phyloP scores from a whole-genome alignment of 2,888 invertebrate species.

The Prenolepis imparis region DNA sequence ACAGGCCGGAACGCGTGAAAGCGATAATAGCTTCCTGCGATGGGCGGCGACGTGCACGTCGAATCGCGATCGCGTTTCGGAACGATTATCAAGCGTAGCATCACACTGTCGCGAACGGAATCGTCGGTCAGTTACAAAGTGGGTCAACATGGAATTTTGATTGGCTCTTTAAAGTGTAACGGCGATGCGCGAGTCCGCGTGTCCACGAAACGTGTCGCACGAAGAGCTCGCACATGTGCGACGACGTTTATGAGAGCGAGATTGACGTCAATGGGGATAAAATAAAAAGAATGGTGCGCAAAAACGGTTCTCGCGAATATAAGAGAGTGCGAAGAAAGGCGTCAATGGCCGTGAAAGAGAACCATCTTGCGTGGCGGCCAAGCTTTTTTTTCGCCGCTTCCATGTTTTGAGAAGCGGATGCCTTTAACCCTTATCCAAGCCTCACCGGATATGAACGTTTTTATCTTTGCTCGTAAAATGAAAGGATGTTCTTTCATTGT shows the following conservation, averaged over 20 bases:
- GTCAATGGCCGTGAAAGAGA: slow-evolving; percentile 34
- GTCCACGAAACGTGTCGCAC: neutral
- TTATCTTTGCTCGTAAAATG: slow-evolving; percentile 1
- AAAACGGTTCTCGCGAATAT: slow-evolving; percentile 45
- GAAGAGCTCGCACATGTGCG: slow-evolving; percentile 50
- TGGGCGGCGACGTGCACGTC: neutral
- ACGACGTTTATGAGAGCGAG: slow-evolving; percentile 51
- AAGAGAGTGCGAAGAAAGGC: slow-evolving; percentile 35
- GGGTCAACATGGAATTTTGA: slow-evolving; percentile 55
- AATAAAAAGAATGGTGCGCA: slow-evolving; percentile 34
- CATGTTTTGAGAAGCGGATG: slow-evolving; percentile 18
- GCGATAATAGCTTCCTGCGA: slow-evolving; percentile 38
- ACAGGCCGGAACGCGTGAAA: neutral
- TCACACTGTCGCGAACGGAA: neutral
- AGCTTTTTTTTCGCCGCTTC: slow-evolving; percentile 28
- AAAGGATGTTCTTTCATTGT: neutral
- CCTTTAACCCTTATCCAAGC: slow-evolving; percentile 14
- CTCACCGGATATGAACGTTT: slow-evolving; percentile 40
- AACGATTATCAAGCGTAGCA: slow-evolving; percentile 41
- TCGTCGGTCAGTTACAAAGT: slow-evolving; percentile 29
- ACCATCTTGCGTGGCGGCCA: neutral
- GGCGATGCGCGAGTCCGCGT: neutral
- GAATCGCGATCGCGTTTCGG: slow-evolving; percentile 40
- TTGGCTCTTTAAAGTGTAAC: slow-evolving; percentile 48
- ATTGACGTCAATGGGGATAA: slow-evolving; percentile 56